Percentiles rank a stretch among this genome's conserved stretches.
Conservation (phyloP, 2,113 vertebrate species). For the Salvelinus namaycush region DNA sequence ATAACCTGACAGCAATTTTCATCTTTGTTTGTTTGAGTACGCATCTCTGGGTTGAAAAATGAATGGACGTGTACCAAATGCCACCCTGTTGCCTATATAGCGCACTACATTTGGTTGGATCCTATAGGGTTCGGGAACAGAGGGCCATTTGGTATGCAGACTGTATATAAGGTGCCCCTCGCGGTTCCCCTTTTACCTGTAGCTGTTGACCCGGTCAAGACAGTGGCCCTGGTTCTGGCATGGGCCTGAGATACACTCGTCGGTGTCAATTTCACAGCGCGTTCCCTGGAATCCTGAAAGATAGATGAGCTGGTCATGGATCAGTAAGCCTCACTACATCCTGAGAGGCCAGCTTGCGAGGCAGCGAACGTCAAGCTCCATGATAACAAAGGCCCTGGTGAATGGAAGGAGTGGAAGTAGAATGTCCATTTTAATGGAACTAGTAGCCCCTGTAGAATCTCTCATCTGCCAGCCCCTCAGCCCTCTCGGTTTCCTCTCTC, state of each 20-base stretch:
- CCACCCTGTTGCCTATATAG: too few species aligned
- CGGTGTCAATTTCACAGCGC: conserved; percentile 84
- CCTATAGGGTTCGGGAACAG: too few species aligned
- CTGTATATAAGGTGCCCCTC: conserved; percentile 18
- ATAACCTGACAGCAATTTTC: too few species aligned
- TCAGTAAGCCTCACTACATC: conserved; percentile 58
- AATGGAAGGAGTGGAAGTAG: conserved; percentile 33
- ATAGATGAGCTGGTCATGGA: conserved; percentile 74
- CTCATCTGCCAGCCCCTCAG: conserved; percentile 59
- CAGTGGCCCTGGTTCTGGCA: conserved; percentile 81
- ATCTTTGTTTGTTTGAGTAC: too few species aligned
- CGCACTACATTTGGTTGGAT: too few species aligned
- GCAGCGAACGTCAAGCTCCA: conserved; percentile 49
- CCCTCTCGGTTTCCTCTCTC: conserved; percentile 55
- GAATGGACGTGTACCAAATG: neutral
- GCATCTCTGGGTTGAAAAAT: neutral
- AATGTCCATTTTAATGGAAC: conserved; percentile 65
- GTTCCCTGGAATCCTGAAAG: conserved; percentile 85
- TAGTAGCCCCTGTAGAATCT: conserved; percentile 66
- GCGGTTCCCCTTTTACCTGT: conserved; percentile 69
- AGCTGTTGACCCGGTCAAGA: conserved; percentile 76
- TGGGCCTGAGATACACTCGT: conserved; percentile 79
- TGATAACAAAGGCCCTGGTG: conserved; percentile 71
- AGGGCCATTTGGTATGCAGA: too few species aligned
- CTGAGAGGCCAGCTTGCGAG: too few species aligned